These are phyloP conservation scores for Parnassius smintheus DNA, from an alignment of 2,888 invertebrate genomes.

Conservation along the genomic window DNA sequence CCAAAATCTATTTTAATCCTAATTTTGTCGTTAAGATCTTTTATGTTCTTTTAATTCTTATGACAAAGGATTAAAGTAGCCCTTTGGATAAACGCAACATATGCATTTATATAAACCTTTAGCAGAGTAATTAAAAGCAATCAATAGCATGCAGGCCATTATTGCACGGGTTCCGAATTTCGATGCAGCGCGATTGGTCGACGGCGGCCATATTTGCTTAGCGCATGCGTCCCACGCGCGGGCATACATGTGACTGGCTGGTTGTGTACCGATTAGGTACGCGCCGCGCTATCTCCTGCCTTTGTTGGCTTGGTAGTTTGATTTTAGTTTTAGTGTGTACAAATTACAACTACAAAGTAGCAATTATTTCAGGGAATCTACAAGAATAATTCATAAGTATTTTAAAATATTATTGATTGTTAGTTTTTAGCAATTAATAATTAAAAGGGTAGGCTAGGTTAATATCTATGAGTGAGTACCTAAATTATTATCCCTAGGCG, in stretches of 20 bases:
- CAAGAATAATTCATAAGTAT: too few species aligned
- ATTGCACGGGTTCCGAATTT: constrained; percentile 57
- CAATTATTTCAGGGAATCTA: too few species aligned
- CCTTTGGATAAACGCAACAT: too few species aligned
- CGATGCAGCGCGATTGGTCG: constrained; percentile 59
- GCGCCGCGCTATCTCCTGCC: constrained; percentile 22
- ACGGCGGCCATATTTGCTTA: constrained; percentile 72
- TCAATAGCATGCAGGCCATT: constrained; percentile 64
- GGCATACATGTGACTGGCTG: constrained; percentile 59
- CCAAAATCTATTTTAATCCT: too few species aligned
- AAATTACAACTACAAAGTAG: not conserved
- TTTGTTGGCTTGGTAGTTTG: constrained; percentile 13
- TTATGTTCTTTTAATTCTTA: too few species aligned
- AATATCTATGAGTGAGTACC: too few species aligned
- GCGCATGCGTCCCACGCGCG: constrained; percentile 64
- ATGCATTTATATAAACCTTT: constrained; percentile 1
- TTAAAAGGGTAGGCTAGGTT: too few species aligned
- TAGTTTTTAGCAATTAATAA: too few species aligned
- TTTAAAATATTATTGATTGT: too few species aligned
- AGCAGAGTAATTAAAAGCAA: constrained; percentile 50
- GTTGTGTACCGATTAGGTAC: constrained; percentile 23
- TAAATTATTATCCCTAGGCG: too few species aligned
- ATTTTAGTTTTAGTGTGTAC: not conserved
- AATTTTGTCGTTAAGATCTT: too few species aligned
- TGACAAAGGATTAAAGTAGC: too few species aligned